These are phyloP conservation scores for Drosophila meridiana DNA, from an alignment of 2,888 invertebrate genomes.

Conservation along the genomic window DNA sequence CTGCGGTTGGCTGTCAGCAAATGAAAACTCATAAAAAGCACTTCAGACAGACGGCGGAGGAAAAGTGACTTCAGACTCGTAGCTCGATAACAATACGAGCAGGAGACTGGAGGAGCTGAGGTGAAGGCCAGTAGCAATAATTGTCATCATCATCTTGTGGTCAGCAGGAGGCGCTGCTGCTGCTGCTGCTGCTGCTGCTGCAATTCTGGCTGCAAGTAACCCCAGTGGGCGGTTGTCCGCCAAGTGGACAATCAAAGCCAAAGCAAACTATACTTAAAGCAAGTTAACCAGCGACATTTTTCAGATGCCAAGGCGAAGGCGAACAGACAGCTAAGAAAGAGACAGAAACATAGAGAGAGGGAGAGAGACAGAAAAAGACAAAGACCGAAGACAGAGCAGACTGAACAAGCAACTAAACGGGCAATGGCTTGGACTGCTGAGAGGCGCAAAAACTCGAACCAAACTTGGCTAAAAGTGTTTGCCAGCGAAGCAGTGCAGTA, in stretches of 20 bases:
- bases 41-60: slow-evolving; percentile 47
- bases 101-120: background rate
- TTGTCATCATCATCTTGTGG: slow-evolving; percentile 64
- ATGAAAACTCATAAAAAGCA: slow-evolving; percentile 72
- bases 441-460: slow-evolving; percentile 69
- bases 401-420: slow-evolving; percentile 73
- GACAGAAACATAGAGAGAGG: slow-evolving; percentile 3
- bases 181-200: background rate
- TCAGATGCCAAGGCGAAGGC: slow-evolving; percentile 71
- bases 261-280: slow-evolving; percentile 75
- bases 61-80: slow-evolving; percentile 57
- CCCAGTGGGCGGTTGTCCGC: slow-evolving; percentile 59
- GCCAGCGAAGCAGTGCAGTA: slow-evolving; percentile 40
- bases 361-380: slow-evolving; percentile 10
- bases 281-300: slow-evolving; percentile 79
- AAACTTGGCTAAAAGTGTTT: slow-evolving; percentile 73
- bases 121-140: slow-evolving; percentile 60
- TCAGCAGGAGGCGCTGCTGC: slow-evolving; percentile 45
- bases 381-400: slow-evolving; percentile 15
- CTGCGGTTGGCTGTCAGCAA: slow-evolving; percentile 68
- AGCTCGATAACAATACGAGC: slow-evolving; percentile 48
- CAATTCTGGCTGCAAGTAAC: slow-evolving; percentile 9
- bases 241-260: slow-evolving; percentile 64
- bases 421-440: slow-evolving; percentile 45
- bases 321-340: slow-evolving; percentile 36